Percentiles rank a stretch among this genome's conserved stretches.
phyloP scores from a whole-genome alignment of 2,888 invertebrate species.

The Nymphalis polychloros region DNA sequence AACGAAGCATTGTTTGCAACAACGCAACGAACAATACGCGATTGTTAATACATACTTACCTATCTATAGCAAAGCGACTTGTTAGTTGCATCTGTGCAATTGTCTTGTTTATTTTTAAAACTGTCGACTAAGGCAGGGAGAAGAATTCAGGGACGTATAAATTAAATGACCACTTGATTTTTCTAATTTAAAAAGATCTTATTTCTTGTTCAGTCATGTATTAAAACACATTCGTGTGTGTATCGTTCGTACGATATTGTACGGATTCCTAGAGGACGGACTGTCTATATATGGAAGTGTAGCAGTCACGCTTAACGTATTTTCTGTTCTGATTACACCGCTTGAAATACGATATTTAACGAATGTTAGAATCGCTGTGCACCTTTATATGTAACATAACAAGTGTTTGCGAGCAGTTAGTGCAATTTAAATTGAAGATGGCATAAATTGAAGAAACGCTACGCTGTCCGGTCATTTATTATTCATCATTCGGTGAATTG shows the following conservation, averaged over 20 bases:
- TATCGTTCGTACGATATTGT: slow-evolving; percentile 17
- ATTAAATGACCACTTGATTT: slow-evolving; percentile 40
- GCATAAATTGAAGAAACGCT: slow-evolving; percentile 55
- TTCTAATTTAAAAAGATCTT: slow-evolving; percentile 13
- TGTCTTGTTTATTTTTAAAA: slow-evolving; percentile 72
- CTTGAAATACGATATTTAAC: slow-evolving; percentile 24
- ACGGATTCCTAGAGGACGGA: slow-evolving; percentile 39
- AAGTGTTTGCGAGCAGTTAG: slow-evolving; percentile 50
- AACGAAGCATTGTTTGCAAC: slow-evolving; percentile 35
- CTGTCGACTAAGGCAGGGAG: slow-evolving; percentile 47
- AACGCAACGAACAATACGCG: slow-evolving; percentile 51
- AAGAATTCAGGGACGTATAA: slow-evolving; percentile 45
- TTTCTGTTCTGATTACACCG: slow-evolving; percentile 34
- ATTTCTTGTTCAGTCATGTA: slow-evolving; percentile 6
- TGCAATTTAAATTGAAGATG: slow-evolving; percentile 60
- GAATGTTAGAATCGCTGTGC: slow-evolving; percentile 22
- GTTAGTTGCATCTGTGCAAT: slow-evolving; percentile 62
- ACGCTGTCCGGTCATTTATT: slow-evolving; percentile 59
- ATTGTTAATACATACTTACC: slow-evolving; percentile 44
- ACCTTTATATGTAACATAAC: slow-evolving; percentile 23
- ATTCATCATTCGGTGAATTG: slow-evolving; percentile 59
- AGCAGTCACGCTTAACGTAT: slow-evolving; percentile 28
- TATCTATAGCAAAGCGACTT: slow-evolving; percentile 43
- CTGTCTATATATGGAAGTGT: slow-evolving; percentile 33
- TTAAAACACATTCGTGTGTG: slow-evolving; percentile 14